Conservation (phyloP, 2,888 invertebrate species). For the Blomia tropicalis region DNA sequence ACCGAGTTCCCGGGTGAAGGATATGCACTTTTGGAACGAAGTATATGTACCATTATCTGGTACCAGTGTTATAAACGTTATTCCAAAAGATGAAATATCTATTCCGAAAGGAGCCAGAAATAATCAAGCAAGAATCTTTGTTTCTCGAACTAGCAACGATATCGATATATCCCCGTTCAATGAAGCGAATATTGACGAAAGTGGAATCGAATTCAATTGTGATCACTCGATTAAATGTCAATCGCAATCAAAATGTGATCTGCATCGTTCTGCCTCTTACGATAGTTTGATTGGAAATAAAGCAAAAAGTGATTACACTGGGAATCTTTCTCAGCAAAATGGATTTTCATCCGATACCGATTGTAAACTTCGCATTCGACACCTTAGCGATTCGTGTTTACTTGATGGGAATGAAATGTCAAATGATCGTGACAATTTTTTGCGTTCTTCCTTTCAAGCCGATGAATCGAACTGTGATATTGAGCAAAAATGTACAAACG, state of each 20-base stretch:
- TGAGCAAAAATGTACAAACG: not conserved
- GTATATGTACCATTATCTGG: constrained; percentile 44
- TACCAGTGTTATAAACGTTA: not conserved
- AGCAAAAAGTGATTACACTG: not conserved
- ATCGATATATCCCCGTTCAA: not conserved
- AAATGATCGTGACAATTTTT: not conserved
- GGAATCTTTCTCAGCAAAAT: not conserved
- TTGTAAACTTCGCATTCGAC: not conserved
- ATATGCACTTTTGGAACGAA: constrained; percentile 65
- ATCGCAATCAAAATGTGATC: constrained; percentile 13
- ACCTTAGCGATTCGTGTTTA: constrained; percentile 7
- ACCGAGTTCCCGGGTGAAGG: constrained; percentile 67
- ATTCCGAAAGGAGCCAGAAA: not conserved
- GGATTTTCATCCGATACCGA: not conserved
- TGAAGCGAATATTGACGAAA: not conserved
- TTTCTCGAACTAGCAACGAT: not conserved
- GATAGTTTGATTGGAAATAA: not conserved
- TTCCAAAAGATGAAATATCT: not conserved
- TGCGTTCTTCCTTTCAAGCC: not conserved
- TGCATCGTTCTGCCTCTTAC: constrained; percentile 6
- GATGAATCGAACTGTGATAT: not conserved
- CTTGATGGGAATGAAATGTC: not conserved
- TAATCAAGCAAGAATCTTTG: not conserved
- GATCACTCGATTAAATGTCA: not conserved
- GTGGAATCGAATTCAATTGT: not conserved